Conservation (phyloP, 1,140 invertebrate species). For the Mercenaria mercenaria region DNA sequence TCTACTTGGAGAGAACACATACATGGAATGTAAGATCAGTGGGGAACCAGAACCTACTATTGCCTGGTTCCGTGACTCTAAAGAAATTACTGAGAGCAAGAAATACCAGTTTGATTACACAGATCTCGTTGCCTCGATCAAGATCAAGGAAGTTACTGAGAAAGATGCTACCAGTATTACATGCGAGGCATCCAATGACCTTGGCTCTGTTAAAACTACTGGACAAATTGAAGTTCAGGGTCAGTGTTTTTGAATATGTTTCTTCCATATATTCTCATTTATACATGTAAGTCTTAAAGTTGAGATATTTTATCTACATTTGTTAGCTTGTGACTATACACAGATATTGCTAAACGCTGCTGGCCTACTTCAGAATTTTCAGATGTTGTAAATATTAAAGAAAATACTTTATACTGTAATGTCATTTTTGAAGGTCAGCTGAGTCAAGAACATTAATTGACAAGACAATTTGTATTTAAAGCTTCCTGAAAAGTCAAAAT, state of each 20-base stretch:
- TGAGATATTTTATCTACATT: background rate
- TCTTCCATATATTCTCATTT: no score
- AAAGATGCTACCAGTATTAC: constrained; percentile 81
- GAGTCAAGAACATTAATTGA: no score
- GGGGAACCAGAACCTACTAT: constrained; percentile 79
- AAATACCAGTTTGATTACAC: constrained; percentile 77
- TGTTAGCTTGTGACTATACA: no score
- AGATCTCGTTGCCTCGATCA: constrained; percentile 77
- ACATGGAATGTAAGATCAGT: constrained; percentile 80
- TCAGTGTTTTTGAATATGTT: no score
- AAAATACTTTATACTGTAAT: no score
- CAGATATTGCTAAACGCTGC: no score
- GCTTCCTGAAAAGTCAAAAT: no score
- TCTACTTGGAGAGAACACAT: constrained; percentile 75
- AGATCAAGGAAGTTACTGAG: constrained; percentile 77
- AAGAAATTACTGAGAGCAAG: constrained; percentile 74
- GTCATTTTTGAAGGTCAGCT: no score
- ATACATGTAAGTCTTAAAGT: background rate
- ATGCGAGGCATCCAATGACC: constrained; percentile 81
- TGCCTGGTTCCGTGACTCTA: constrained; percentile 76
- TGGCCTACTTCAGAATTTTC: no score
- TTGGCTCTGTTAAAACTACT: constrained; percentile 79
- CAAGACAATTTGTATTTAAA: no score
- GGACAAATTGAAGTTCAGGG: constrained; percentile 78
- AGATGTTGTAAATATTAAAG: no score